Conservation (phyloP, 2,113 vertebrate genomes). For the Ictidomys tridecemlineatus region DNA sequence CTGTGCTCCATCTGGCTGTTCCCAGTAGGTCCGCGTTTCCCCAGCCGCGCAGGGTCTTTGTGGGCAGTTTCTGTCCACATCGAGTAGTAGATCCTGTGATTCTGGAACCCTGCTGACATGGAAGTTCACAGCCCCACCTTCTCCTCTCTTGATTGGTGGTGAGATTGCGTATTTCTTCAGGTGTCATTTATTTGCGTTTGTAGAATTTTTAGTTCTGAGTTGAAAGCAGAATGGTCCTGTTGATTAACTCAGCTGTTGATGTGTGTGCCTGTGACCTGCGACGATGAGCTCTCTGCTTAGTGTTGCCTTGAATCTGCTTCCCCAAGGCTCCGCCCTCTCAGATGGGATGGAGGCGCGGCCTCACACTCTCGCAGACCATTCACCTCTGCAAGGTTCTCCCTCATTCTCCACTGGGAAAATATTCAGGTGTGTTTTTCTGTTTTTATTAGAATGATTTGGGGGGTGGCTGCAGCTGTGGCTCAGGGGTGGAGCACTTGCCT, state of each 20-base stretch:
- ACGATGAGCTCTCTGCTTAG: too few species aligned
- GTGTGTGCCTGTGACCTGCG: too few species aligned
- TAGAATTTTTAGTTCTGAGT: constrained; percentile 62
- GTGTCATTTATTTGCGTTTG: constrained; percentile 65
- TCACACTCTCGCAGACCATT: too few species aligned
- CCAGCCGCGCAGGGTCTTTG: neutral
- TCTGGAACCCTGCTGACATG: constrained; percentile 60
- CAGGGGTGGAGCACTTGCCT: too few species aligned
- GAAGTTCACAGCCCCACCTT: constrained; percentile 54
- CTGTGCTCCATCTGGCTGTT: constrained; percentile 25
- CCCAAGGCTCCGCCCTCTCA: too few species aligned
- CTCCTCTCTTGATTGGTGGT: constrained; percentile 58
- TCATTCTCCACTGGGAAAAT: too few species aligned
- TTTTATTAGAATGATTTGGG: constrained; percentile 27
- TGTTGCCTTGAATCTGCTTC: too few species aligned
- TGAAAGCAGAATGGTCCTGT: neutral
- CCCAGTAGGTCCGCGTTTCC: neutral
- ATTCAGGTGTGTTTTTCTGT: neutral
- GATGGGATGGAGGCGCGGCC: too few species aligned
- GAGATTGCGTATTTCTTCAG: constrained; percentile 66
- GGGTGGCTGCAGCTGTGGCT: neutral
- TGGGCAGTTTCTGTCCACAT: neutral
- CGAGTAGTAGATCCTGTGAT: constrained; percentile 17
- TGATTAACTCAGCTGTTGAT: too few species aligned
- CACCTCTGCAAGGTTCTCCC: too few species aligned